A percentile compares a stretch with the other conserved stretches of the same genome.
phyloP scores from a whole-genome alignment of 2,888 invertebrate species.

The Philereme transversata region DNA sequence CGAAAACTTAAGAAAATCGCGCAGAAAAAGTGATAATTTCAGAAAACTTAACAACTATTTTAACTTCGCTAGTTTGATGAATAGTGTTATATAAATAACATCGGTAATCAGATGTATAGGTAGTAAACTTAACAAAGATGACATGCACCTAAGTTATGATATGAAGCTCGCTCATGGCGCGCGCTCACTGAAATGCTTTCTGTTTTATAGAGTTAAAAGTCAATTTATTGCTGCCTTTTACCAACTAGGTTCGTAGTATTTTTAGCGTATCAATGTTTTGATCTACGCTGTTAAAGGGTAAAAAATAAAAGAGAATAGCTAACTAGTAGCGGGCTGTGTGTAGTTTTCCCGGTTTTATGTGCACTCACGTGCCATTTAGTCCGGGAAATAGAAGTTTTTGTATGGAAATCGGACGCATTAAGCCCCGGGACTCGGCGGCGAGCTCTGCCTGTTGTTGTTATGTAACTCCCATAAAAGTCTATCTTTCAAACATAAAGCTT shows the following conservation, averaged over 20 bases:
- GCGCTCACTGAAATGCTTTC: too few relatives aligned
- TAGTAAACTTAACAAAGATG: too few relatives aligned
- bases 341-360: conserved; percentile 80
- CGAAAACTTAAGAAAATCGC: too few relatives aligned
- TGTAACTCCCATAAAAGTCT: conserved; percentile 78
- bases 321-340: conserved; percentile 55
- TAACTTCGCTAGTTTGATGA: too few relatives aligned
- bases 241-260: not conserved
- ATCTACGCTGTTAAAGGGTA: conserved; percentile 47
- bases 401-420: conserved; percentile 82
- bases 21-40: too few relatives aligned
- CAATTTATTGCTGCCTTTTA: not conserved
- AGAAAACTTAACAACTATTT: too few relatives aligned
- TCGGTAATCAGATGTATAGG: too few relatives aligned
- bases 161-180: too few relatives aligned
- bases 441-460: conserved; percentile 74
- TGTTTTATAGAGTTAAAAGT: too few relatives aligned
- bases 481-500: conserved; percentile 69
- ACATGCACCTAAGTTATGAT: too few relatives aligned
- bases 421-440: conserved; percentile 66
- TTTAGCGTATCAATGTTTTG: conserved; percentile 7
- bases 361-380: conserved; percentile 82
- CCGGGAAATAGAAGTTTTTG: conserved; percentile 83
- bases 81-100: too few relatives aligned
- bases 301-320: conserved; percentile 56